phyloP scores from a whole-genome alignment of 2,888 invertebrate genomes.

The Synergus laeviventris region DNA sequence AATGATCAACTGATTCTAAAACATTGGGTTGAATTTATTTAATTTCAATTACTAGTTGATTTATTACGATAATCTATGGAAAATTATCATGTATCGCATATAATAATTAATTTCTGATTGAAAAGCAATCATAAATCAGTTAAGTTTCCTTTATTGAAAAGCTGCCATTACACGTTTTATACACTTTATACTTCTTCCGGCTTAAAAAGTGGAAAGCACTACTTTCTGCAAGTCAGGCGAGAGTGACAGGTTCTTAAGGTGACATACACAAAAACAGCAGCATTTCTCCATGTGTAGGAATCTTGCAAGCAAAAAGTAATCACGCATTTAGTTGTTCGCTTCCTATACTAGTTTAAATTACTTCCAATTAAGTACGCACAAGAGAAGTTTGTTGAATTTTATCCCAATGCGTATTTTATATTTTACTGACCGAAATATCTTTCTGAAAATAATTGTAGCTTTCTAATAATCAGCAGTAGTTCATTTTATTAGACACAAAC shows the following conservation, averaged over 20 bases:
- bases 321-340: background rate
- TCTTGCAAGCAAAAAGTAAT: background rate
- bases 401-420: no score
- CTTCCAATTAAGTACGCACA: background rate
- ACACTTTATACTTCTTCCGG: background rate
- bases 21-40: no score
- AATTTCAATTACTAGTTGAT: no score
- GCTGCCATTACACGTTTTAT: background rate
- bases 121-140: background rate
- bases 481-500: no score
- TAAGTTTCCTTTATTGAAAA: background rate
- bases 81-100: background rate
- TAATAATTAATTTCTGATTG: background rate
- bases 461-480: no score
- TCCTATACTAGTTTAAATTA: background rate
- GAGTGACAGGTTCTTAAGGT: constrained; percentile 5
- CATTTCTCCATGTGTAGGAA: background rate
- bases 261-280: background rate
- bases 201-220: background rate
- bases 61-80: no score
- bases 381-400: no score
- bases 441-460: no score
- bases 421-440: no score
- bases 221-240: constrained; percentile 20
- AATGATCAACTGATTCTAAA: no score